These are phyloP conservation scores for Drosophila neonasuta DNA, from an alignment of 2,888 invertebrate species.

Conservation along the genomic window DNA sequence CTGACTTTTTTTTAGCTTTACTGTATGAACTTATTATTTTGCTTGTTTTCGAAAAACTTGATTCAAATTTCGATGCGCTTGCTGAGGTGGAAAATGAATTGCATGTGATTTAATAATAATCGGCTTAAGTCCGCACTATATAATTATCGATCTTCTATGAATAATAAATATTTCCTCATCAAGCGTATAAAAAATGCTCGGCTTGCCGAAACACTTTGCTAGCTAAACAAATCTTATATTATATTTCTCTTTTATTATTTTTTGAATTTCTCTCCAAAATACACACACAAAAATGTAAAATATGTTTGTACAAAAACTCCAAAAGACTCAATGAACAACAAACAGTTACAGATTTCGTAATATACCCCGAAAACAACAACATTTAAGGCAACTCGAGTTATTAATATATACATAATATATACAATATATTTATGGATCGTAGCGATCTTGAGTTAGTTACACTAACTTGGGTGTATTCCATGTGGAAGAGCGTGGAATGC, in stretches of 20 bases:
- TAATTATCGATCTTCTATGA: too few species aligned
- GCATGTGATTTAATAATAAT: not conserved
- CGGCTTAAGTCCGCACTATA: not conserved
- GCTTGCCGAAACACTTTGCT: slow-evolving; percentile 1
- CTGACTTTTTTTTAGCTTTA: slow-evolving; percentile 5
- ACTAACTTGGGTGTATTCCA: slow-evolving; percentile 14
- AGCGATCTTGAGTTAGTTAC: slow-evolving; percentile 27
- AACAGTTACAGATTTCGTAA: slow-evolving; percentile 10
- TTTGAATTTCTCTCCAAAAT: slow-evolving; percentile 33
- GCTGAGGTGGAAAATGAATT: slow-evolving; percentile 4
- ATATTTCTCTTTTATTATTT: slow-evolving; percentile 7
- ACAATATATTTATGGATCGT: slow-evolving; percentile 23
- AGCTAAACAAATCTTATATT: slow-evolving; percentile 8
- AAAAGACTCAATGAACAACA: slow-evolving; percentile 23
- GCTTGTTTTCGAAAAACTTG: slow-evolving; percentile 31
- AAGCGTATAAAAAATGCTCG: not conserved
- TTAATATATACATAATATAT: slow-evolving; percentile 2
- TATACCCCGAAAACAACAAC: not conserved
- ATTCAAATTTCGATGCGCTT: slow-evolving; percentile 18
- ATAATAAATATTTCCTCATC: too few species aligned
- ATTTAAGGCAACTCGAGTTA: slow-evolving; percentile 8
- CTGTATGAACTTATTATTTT: slow-evolving; percentile 19
- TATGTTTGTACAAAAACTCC: slow-evolving; percentile 57
- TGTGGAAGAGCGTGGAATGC: slow-evolving; percentile 17
- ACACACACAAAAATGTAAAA: slow-evolving; percentile 75